Evolutionary conservation across 2,888 invertebrate genomes (phyloP), one percentile per base, ranked within the genome.

Genomic region (Endomychus coccineus): DNA sequence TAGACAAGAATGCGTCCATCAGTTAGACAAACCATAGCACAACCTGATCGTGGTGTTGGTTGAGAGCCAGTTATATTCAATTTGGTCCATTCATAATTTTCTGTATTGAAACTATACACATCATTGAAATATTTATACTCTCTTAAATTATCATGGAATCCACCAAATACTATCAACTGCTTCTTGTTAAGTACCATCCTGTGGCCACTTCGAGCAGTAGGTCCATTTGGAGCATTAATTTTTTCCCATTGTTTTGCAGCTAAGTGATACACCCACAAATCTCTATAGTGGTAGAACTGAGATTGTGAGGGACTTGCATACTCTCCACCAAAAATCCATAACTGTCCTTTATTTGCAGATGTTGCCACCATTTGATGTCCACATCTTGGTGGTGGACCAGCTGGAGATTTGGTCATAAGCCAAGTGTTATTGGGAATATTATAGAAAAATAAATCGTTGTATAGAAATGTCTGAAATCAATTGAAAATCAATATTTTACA

Each of bases 231-330:
- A 11, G 77, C 71, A 39, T 73, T 73, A 53, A 85, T 72, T 71
- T 91, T 90, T 52, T 90, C 84, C 94, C 94, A 95, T 34, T 56
- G 54, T 43, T 63, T 65, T n/a, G 42, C 46, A 17, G 74, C 73
- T 0, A 92, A 62, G 46, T 83, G 81, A 58, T 80, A 86, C 36
- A 86, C 78, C 92, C 94, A 95, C 0, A 95, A 69, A 60, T 95
- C 94, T 57, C 79, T 81, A 63, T 90, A 94, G 61, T 95, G 94
- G 58, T 91, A 83, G 64, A 91, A 95, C 65, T 94, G 94, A 11
- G 85, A 79, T 59, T 92, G 90, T 0, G 85, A 79, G 0, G 87
- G 86, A 56, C 88, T 91, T 3, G 89, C 83, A 67, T 83, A 92
- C 68, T 95, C 94, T 1, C 95, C 95, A 4, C 94, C 95, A 69